A percentile compares a stretch with the other conserved stretches of the same genome.
Evolutionary conservation across 2,113 vertebrate species (phyloP).

Genomic region (Alethe castanea): DNA sequence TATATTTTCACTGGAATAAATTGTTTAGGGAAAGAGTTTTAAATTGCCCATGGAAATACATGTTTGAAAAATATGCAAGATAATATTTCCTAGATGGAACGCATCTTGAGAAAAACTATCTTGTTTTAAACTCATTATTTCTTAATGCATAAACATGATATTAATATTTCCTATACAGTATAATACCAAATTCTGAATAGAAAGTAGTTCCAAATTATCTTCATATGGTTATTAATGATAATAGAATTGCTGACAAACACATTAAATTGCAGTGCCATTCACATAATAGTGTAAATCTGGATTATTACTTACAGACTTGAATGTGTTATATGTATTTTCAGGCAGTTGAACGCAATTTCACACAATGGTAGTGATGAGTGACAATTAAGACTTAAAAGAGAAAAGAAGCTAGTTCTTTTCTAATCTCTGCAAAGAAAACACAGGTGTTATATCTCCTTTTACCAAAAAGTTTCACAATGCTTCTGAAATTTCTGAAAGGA

Average conservation of each 20-base stretch:
- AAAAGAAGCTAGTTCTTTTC: background rate
- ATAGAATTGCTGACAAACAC: background rate
- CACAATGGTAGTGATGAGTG: background rate
- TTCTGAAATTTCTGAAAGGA: conserved; percentile 30
- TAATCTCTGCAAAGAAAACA: background rate
- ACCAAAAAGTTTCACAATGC: background rate
- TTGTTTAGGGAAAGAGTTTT: background rate
- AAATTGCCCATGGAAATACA: background rate
- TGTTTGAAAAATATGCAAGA: background rate
- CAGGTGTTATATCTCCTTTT: background rate
- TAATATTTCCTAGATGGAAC: background rate
- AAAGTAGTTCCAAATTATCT: background rate
- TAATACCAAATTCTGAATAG: background rate
- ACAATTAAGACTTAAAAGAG: background rate
- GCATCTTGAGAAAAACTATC: background rate
- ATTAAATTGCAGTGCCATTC: background rate
- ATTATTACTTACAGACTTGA: background rate
- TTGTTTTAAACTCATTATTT: background rate
- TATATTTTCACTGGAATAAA: background rate
- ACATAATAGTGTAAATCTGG: background rate
- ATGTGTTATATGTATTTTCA: background rate
- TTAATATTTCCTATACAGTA: background rate
- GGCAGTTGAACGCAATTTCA: background rate
- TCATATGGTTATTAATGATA: background rate
- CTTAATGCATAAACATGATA: background rate